A percentile compares a stretch with the other conserved stretches of the same genome.
These are phyloP conservation scores for Plumapathes pennacea DNA, from an alignment of 92 coral and sea anemone species.

Conservation along the genomic window DNA sequence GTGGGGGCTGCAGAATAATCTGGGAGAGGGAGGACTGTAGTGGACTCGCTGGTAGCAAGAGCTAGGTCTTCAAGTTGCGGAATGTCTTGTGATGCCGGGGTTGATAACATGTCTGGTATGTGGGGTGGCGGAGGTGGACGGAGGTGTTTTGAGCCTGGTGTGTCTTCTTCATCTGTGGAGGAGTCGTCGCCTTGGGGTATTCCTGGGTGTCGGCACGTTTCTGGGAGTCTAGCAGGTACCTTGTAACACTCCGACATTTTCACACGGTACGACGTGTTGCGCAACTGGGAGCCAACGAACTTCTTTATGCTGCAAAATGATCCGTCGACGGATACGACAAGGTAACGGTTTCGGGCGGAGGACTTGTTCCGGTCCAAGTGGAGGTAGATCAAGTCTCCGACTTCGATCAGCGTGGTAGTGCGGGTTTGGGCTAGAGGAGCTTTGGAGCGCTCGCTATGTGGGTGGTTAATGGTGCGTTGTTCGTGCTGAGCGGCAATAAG, in stretches of 20 bases:
- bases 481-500: constrained; percentile 1
- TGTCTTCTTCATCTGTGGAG: no score
- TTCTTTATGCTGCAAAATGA: constrained; percentile 16
- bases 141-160: no score
- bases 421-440: constrained; percentile 2
- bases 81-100: no score
- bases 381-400: constrained; percentile 36
- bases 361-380: constrained; percentile 23
- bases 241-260: constrained; percentile 13
- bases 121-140: no score
- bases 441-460: constrained; percentile 9
- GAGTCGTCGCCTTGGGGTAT: no score
- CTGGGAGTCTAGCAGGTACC: no score
- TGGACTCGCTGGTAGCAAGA: no score
- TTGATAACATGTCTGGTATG: no score
- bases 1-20: no score
- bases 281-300: constrained; percentile 36
- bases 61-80: no score
- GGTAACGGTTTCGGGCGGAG: constrained; percentile 20
- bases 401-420: not conserved
- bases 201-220: no score
- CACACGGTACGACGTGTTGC: constrained; percentile 31
- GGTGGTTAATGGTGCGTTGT: constrained; percentile 13
- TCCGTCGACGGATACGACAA: constrained; percentile 37
- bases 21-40: no score